Evolutionary conservation across 1,140 invertebrate species (phyloP).

Genomic region (Bemisia tabaci): DNA sequence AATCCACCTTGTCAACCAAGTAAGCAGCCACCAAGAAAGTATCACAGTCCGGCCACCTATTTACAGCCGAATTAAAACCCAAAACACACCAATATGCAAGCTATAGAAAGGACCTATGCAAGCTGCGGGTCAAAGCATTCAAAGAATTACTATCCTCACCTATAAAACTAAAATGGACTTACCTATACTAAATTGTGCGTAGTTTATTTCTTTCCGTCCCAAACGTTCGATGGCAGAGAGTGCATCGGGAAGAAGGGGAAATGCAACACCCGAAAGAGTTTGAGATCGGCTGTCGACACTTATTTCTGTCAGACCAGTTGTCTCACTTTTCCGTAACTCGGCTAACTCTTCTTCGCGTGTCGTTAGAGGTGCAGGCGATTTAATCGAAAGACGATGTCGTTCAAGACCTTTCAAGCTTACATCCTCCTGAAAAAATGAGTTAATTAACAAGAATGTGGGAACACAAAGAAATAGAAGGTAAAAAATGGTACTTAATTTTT

Average conservation of each 20-base stretch:
- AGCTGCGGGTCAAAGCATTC: neutral
- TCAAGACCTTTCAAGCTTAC: constrained; percentile 66
- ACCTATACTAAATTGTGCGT: constrained; percentile 63
- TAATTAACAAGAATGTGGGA: neutral
- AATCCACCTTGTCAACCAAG: too few species aligned
- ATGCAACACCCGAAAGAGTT: constrained; percentile 79
- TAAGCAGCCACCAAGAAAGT: too few species aligned
- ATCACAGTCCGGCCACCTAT: too few species aligned
- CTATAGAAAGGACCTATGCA: too few species aligned
- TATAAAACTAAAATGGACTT: constrained; percentile 14
- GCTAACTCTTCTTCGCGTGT: constrained; percentile 77
- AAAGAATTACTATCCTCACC: neutral
- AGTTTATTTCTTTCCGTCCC: constrained; percentile 33
- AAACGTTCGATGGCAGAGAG: constrained; percentile 45
- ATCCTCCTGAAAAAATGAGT: constrained; percentile 47
- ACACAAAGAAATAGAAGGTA: too few species aligned
- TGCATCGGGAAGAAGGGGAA: constrained; percentile 51
- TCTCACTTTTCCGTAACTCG: constrained; percentile 58
- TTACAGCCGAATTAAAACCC: too few species aligned
- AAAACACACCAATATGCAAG: too few species aligned
- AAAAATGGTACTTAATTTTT: too few species aligned
- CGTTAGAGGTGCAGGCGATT: constrained; percentile 77
- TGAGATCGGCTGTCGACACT: constrained; percentile 76
- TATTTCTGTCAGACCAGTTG: constrained; percentile 32
- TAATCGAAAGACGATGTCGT: constrained; percentile 57